Base-by-base conservation (phyloP, 2,113 vertebrate species). In the Halichoeres trimaculatus region DNA sequence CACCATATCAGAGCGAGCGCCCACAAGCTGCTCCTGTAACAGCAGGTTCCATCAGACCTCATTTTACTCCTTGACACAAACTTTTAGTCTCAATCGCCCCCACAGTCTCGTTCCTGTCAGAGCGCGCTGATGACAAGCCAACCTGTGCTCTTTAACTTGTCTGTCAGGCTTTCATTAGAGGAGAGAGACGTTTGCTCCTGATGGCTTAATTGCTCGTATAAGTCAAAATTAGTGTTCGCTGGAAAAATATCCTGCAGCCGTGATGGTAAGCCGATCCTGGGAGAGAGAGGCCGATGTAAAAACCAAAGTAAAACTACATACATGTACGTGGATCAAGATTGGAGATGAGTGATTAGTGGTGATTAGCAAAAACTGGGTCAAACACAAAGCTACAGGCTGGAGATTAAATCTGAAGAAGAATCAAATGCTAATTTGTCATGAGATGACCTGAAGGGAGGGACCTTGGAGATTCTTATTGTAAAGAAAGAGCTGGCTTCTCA, bases 1-100 rank as follows among this genome's bases (percentile, higher is more conserved):
- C 61, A 10, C 53, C 24, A 24, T 5, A 48, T 70, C 43, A 75
- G 7, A 72, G 53, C 23, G 10, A 22, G 22, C 16, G 7, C 11
- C 62, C 54, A 66, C 47, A 72, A 54, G 70, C 61, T 68, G 58
- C 53, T 52, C 57, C 74, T 68, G 57, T 11, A 35, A 26, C 17
- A 65, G 75, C 72, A 58, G 64, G 38, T 61, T 70, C 73, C 55
- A 56, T 40, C 59, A 76, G 48, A 58, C 55, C 51, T 64, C 41
- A 35, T 82, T 78, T 47, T 76, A 61, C 23, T 74, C 74, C 43
- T 64, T 64, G 58, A 73, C 70, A 64, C 26, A 59, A 80, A 74
- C 56, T n/a, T 72, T 66, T 50, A 74, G 60, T 74, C 64, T 67
- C 24, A 12, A 58, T 70, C 41, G 4, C 59, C 43, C 38, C 58